Conservation (phyloP, 1,140 invertebrate species). For the Dendroctonus valens region DNA sequence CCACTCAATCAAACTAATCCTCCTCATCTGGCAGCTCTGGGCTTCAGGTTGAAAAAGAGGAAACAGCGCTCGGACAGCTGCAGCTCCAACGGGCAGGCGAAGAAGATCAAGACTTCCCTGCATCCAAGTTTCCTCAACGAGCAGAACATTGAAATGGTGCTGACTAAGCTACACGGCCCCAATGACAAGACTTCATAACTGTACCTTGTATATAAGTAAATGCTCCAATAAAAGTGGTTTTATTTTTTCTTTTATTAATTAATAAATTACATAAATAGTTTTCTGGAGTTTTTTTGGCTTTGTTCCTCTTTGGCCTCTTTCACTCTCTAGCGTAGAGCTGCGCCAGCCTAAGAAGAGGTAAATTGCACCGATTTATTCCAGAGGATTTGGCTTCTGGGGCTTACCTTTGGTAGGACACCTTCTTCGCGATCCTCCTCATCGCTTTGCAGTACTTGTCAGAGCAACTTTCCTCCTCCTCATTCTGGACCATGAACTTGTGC, state of each 20-base stretch:
- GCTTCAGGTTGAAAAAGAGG: constrained; percentile 16
- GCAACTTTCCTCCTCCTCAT: too few relatives aligned
- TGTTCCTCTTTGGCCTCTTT: constrained; percentile 3
- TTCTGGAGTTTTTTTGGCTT: not conserved
- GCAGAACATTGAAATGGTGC: constrained; percentile 14
- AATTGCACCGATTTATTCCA: too few relatives aligned
- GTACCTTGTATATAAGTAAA: too few relatives aligned
- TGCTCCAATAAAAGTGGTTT: too few relatives aligned
- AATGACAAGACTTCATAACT: not conserved
- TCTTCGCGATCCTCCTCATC: too few relatives aligned
- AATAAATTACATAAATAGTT: too few relatives aligned
- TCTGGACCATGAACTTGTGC: constrained; percentile 16
- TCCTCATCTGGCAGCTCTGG: too few relatives aligned
- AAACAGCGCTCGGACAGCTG: constrained; percentile 28
- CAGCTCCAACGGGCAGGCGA: constrained; percentile 15
- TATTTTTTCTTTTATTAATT: too few relatives aligned
- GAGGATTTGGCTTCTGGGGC: too few relatives aligned
- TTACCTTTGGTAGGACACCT: too few relatives aligned
- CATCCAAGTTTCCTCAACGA: not conserved
- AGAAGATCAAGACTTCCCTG: constrained; percentile 3
- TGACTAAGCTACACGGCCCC: constrained; percentile 17
- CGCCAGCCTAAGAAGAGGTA: constrained; percentile 18
- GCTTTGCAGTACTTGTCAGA: too few relatives aligned
- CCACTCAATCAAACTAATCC: too few relatives aligned
- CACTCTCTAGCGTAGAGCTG: constrained; percentile 10